Percentiles rank a stretch among this genome's conserved stretches.
phyloP scores from a whole-genome alignment of 1,140 invertebrate species.

The Drosophila littoralis region DNA sequence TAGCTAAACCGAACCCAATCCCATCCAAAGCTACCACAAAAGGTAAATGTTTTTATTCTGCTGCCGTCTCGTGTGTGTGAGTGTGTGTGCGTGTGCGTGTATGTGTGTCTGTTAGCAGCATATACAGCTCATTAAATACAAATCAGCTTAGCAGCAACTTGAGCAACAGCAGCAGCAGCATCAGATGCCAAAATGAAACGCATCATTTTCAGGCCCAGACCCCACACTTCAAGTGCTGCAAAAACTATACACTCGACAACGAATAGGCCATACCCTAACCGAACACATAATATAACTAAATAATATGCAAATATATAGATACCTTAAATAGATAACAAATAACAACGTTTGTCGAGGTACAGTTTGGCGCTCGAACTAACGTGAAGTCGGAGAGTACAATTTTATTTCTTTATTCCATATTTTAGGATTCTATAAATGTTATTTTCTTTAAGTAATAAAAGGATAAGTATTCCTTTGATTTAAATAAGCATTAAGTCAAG shows the following conservation, averaged over 20 bases:
- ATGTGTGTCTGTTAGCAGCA: constrained; percentile 21
- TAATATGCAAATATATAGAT: not conserved
- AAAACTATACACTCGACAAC: constrained; percentile 1
- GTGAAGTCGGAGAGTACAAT: no score
- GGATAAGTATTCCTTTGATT: no score
- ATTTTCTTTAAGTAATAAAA: no score
- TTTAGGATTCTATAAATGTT: no score
- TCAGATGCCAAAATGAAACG: constrained; percentile 16
- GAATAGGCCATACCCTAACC: constrained; percentile 4
- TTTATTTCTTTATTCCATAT: no score
- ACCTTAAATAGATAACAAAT: no score
- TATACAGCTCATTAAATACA: constrained; percentile 79
- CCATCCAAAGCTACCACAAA: constrained; percentile 15
- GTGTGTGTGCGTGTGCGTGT: constrained; percentile 25
- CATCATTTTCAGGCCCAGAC: constrained; percentile 2
- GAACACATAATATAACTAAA: no score
- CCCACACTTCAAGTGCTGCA: not conserved
- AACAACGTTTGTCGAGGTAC: no score
- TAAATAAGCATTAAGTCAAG: no score
- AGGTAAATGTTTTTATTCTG: constrained; percentile 75
- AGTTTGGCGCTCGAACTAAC: no score
- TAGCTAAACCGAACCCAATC: not conserved
- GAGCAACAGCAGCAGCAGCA: constrained; percentile 38
- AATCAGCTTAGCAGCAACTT: constrained; percentile 71
- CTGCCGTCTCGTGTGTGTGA: constrained; percentile 22